These are phyloP conservation scores for Emberiza fucata DNA, from an alignment of 2,113 vertebrate genomes.

Conservation along the genomic window DNA sequence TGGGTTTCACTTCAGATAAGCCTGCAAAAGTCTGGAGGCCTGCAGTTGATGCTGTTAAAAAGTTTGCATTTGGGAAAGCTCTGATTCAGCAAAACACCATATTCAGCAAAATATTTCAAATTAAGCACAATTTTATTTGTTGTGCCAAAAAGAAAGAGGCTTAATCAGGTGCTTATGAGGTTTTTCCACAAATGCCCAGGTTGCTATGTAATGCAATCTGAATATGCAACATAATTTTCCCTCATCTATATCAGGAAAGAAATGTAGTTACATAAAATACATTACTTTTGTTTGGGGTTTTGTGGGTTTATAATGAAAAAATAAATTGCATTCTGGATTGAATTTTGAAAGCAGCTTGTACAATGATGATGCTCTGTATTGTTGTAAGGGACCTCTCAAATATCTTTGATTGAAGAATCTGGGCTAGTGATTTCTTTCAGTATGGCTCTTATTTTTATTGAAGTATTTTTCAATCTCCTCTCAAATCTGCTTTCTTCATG, in stretches of 20 bases:
- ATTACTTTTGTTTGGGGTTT: neutral
- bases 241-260: neutral
- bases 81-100: neutral
- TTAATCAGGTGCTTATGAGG: neutral
- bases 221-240: neutral
- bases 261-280: neutral
- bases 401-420: neutral
- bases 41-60: neutral
- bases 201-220: neutral
- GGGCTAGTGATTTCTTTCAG: neutral
- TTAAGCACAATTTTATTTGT: neutral
- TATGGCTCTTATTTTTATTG: neutral
- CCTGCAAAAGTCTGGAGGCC: neutral
- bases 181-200: neutral
- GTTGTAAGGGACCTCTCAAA: neutral
- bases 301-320: neutral
- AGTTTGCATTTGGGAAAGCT: neutral
- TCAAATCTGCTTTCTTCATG: neutral
- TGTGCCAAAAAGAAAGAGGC: neutral
- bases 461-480: neutral
- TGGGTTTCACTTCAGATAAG: constrained; percentile 7
- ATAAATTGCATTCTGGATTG: neutral
- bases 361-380: neutral
- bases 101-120: neutral
- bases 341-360: neutral